phyloP scores from a whole-genome alignment of 2,888 invertebrate genomes.

The Melolontha melolontha region DNA sequence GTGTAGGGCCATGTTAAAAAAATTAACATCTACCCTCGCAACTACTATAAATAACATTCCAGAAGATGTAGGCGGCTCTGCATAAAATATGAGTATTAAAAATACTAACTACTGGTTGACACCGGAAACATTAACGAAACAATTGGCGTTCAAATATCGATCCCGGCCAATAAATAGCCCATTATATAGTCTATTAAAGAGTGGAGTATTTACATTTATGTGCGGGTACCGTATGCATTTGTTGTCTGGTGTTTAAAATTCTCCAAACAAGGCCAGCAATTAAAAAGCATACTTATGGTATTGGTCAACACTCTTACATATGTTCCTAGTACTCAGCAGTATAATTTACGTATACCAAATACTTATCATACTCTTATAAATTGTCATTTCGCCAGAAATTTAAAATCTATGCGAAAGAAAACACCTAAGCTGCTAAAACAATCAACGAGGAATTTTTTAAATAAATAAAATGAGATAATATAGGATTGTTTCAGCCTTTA shows the following conservation, averaged over 20 bases:
- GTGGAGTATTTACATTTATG: slow-evolving; percentile 19
- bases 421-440: too few relatives aligned
- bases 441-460: too few relatives aligned
- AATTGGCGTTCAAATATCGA: slow-evolving; percentile 36
- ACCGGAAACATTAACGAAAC: slow-evolving; percentile 39
- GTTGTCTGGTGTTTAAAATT: slow-evolving; percentile 19
- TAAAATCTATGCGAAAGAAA: too few relatives aligned
- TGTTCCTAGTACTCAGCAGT: not conserved
- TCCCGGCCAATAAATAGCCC: slow-evolving; percentile 31
- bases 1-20: not conserved
- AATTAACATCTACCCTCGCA: slow-evolving; percentile 5
- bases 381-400: too few relatives aligned
- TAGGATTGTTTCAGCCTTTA: too few relatives aligned
- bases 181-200: slow-evolving; percentile 35
- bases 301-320: not conserved
- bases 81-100: slow-evolving; percentile 24
- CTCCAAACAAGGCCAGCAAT: slow-evolving; percentile 1
- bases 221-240: slow-evolving; percentile 27
- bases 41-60: slow-evolving; percentile 13
- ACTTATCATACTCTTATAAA: too few relatives aligned
- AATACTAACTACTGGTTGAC: slow-evolving; percentile 23
- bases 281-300: not conserved
- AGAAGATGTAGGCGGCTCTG: slow-evolving; percentile 11
- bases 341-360: too few relatives aligned
- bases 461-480: too few relatives aligned